Evolutionary conservation across 1,140 invertebrate species (phyloP), one percentile per base, ranked within the genome.

Genomic region (Lepidurus apus): DNA sequence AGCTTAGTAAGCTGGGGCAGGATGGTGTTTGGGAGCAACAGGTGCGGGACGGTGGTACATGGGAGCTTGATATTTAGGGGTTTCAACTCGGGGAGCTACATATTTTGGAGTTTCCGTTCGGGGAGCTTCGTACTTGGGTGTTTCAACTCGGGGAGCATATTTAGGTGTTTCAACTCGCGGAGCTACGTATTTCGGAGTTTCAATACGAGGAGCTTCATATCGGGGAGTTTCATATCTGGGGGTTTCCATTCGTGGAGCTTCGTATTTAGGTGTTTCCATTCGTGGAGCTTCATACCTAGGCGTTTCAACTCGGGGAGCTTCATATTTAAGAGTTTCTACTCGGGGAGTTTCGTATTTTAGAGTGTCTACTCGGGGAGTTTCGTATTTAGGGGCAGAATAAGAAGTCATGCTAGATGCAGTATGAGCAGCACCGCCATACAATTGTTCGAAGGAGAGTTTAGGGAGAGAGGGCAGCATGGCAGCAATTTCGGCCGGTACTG

Each of bases 401-500:
- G 53, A 13, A 65, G 53, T 21, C 34, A 34, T 34, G 17, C 21
- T 13, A 21, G 53, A 3, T n/a, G 53, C 53, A 65, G 21, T 21
- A 65, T 13, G 17, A 65, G 13, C 53, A 65, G 53, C 17, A 65
- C 17, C 53, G 13, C 17, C 53, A 21, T 65, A 65, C 53, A 65
- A 17, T 17, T 65, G 43, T 77, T 65, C 76, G 4, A 21, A 42
- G 21, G 44, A 34, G 42, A 77, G 34, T 47, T 78, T 78, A 17
- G 77, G 53, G 11, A 79, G 43, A 44, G 21, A 11, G 13, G 78
- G 53, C 24, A 79, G 73, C 53, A 79, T 73, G 21, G 75, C 73
- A 21, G 74, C 78, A 65, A 80, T 47, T 13, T 80, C 73, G 24
- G 74, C 26, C 45, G 82, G 81, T 11, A 79, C 45, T 1, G 81